Conservation (phyloP, 2,113 vertebrate genomes). For the Chionomys nivalis region DNA sequence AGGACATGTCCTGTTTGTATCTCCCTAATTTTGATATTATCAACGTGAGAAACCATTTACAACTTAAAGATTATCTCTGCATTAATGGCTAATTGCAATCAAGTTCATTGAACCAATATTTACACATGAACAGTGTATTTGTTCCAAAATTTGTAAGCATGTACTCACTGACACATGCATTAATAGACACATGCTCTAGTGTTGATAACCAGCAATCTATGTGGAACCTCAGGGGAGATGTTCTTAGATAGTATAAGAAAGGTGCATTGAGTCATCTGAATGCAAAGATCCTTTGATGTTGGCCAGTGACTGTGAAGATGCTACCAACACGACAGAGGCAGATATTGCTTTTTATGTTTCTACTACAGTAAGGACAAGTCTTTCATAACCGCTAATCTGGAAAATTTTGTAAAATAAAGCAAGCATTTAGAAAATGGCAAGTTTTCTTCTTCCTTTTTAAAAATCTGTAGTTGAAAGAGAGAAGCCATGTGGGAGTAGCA, state of each 20-base stretch:
- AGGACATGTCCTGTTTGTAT: neutral
- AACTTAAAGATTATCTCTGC: neutral
- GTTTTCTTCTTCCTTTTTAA: neutral
- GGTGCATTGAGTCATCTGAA: neutral
- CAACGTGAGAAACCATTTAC: neutral
- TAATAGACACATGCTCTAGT: neutral
- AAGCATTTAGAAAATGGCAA: neutral
- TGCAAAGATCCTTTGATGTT: neutral
- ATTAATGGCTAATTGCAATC: neutral
- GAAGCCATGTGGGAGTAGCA: neutral
- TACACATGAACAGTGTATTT: neutral
- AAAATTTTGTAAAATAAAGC: constrained; percentile 42
- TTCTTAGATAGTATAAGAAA: neutral
- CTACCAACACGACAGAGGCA: neutral
- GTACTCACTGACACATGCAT: neutral
- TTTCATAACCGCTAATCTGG: neutral
- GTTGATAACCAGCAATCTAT: neutral
- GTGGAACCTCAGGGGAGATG: neutral
- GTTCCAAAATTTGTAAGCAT: neutral
- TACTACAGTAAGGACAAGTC: neutral
- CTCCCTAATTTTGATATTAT: neutral
- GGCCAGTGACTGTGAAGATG: neutral
- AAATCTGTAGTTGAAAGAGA: neutral
- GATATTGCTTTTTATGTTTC: constrained; percentile 18
- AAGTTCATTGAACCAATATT: neutral